Evolutionary conservation across 2,797 vertebrate species (phyloP).

Genomic region (Alcedo atthis): DNA sequence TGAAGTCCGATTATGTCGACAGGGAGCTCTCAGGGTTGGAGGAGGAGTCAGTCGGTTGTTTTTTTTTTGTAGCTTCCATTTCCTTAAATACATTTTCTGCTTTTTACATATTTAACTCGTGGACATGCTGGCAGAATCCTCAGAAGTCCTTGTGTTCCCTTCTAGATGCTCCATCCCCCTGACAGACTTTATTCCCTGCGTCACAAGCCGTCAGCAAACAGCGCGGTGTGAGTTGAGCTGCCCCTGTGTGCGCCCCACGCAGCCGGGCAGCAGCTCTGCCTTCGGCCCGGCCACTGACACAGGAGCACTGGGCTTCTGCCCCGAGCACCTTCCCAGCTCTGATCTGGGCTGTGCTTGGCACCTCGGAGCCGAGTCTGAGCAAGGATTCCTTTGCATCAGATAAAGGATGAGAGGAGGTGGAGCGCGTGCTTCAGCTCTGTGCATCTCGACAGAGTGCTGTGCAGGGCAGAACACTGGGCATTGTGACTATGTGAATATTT

Average conservation of each 20-base stretch:
- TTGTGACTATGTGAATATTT: too few species aligned
- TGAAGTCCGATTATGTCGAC: constrained; percentile 34
- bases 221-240: not conserved
- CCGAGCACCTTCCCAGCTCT: not conserved
- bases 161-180: not conserved
- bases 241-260: not conserved
- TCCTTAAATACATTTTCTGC: not conserved
- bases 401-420: too few species aligned
- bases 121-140: not conserved
- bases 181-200: not conserved
- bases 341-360: too few species aligned
- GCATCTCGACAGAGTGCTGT: too few species aligned
- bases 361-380: too few species aligned
- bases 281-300: not conserved
- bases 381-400: too few species aligned
- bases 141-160: not conserved
- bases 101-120: constrained; percentile 7
- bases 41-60: not conserved
- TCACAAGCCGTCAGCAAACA: not conserved
- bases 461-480: too few species aligned
- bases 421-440: too few species aligned
- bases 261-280: constrained; percentile 12
- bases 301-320: not conserved
- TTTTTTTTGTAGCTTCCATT: not conserved
- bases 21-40: not conserved